phyloP scores from a whole-genome alignment of 2,797 vertebrate species.

The Sylvia borin region DNA sequence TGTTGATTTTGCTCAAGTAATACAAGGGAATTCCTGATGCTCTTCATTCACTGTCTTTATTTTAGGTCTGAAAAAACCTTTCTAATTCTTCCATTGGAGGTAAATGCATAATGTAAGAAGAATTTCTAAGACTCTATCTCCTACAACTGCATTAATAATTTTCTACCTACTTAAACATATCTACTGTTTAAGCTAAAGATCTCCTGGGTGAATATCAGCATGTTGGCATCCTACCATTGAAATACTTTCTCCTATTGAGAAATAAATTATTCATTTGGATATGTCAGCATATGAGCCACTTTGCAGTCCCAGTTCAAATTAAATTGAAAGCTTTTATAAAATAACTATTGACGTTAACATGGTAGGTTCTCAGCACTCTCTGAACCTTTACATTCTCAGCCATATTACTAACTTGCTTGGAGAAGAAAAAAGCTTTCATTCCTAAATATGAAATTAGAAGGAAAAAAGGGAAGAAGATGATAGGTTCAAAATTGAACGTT shows the following conservation, averaged over 20 bases:
- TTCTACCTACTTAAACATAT: neutral
- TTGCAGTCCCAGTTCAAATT: neutral
- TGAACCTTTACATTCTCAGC: neutral
- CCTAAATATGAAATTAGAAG: neutral
- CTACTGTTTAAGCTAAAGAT: neutral
- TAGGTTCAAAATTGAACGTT: neutral
- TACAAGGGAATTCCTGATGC: neutral
- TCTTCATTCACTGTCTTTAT: neutral
- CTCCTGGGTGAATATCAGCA: neutral
- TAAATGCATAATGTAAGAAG: neutral
- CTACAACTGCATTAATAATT: neutral
- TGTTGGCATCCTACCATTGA: neutral
- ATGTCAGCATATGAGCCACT: neutral
- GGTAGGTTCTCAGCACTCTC: neutral
- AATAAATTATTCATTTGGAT: conserved; percentile 7
- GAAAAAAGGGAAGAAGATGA: neutral
- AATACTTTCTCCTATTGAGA: neutral
- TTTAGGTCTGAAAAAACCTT: neutral
- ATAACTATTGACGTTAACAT: neutral
- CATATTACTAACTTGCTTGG: neutral
- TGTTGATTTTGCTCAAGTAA: neutral
- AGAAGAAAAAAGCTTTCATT: neutral
- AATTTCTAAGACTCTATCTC: neutral
- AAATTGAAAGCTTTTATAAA: conserved; percentile 1
- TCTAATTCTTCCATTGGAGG: neutral